Evolutionary conservation across 92 coral and sea anemone species (phyloP).

Genomic region (Hydrozoanthus gracilis): DNA sequence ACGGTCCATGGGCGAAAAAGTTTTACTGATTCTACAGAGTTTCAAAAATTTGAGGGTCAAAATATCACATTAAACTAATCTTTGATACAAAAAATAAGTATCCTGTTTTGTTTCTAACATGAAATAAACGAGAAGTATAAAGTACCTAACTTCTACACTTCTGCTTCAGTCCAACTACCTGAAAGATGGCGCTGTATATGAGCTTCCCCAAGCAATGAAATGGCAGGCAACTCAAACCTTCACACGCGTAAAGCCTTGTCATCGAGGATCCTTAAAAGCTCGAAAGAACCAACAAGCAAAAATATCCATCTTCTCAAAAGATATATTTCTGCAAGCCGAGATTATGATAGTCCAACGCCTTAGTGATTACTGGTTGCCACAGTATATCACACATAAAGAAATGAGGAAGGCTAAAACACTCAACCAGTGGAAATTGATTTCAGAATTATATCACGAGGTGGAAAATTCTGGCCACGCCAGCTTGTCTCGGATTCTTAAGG

Average conservation of each 20-base stretch:
- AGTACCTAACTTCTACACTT: background rate
- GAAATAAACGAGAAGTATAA: too few relatives aligned
- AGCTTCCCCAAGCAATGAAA: conserved; percentile 87
- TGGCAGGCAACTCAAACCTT: conserved; percentile 57
- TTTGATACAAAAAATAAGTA: too few relatives aligned
- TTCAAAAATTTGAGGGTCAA: too few relatives aligned
- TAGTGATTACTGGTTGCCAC: conserved; percentile 86
- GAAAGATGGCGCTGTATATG: conserved; percentile 79
- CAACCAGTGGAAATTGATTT: conserved; percentile 29
- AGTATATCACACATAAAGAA: conserved; percentile 75
- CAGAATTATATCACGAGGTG: conserved; percentile 15
- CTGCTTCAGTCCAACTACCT: conserved; percentile 66
- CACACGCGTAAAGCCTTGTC: background rate
- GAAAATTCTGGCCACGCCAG: background rate
- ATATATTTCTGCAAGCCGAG: conserved; percentile 72
- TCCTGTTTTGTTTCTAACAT: too few relatives aligned
- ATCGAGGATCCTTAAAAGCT: conserved; percentile 35
- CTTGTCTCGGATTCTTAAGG: conserved; percentile 28
- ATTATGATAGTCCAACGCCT: conserved; percentile 71
- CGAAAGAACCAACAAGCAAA: conserved; percentile 47
- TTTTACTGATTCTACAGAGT: too few relatives aligned
- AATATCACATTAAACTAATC: too few relatives aligned
- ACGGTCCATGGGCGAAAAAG: too few relatives aligned
- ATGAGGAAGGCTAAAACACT: conserved; percentile 27
- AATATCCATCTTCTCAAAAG: conserved; percentile 80